These are phyloP conservation scores for Saturnia pavonia DNA, from an alignment of 2,888 invertebrate species.

Conservation along the genomic window DNA sequence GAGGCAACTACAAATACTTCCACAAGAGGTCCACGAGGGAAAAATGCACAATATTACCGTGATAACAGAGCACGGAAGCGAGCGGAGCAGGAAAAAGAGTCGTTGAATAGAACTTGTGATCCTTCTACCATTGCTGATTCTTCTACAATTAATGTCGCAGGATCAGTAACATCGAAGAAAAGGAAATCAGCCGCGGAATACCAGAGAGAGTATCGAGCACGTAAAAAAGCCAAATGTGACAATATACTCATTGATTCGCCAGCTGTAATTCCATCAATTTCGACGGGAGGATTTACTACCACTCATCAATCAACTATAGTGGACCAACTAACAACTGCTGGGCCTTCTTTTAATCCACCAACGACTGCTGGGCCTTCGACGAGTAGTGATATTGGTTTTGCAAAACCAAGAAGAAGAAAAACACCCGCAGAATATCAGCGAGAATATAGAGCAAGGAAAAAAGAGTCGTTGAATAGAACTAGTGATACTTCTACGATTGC, in stretches of 20 bases:
- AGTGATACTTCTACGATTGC: too few species aligned
- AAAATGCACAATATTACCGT: neutral
- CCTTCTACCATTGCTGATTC: too few species aligned
- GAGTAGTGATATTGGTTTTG: too few species aligned
- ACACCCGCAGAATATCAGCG: neutral
- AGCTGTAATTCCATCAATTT: too few species aligned
- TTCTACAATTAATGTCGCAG: conserved; percentile 15
- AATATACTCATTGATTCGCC: too few species aligned
- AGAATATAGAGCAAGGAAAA: conserved; percentile 15
- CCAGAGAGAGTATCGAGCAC: conserved; percentile 7
- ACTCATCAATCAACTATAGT: too few species aligned
- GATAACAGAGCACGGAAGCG: conserved; percentile 16
- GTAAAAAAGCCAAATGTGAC: too few species aligned
- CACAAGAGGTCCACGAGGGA: conserved; percentile 22
- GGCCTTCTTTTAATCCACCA: too few species aligned
- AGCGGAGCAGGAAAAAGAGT: conserved; percentile 21
- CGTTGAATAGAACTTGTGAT: too few species aligned
- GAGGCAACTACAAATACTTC: conserved; percentile 19
- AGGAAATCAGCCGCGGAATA: conserved; percentile 23
- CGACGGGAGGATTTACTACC: too few species aligned
- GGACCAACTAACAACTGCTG: too few species aligned
- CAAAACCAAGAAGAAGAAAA: neutral
- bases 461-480: conserved; percentile 1
- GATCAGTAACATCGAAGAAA: conserved; percentile 18
- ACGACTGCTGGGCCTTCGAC: too few species aligned